Conservation (phyloP, 1,140 invertebrate species). For the Drosophila kanapiae region DNA sequence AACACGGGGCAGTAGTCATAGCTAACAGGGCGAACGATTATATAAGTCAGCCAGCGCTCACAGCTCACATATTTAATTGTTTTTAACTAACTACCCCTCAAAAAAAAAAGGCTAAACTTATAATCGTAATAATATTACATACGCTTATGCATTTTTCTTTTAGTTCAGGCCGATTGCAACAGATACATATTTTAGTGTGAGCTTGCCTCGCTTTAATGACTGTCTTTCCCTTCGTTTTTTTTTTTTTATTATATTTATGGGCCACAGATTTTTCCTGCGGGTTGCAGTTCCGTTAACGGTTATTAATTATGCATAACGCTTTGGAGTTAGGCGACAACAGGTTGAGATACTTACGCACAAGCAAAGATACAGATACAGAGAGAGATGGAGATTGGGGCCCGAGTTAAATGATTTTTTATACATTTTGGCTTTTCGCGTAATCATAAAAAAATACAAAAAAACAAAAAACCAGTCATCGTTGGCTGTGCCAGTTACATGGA, state of each 20-base stretch:
- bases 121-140: conserved; percentile 71
- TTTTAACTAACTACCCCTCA: conserved; percentile 56
- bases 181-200: conserved; percentile 29
- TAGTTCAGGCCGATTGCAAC: conserved; percentile 54
- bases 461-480: conserved; percentile 34
- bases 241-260: conserved; percentile 16
- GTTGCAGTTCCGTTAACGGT: conserved; percentile 77
- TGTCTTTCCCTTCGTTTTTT: conserved; percentile 55
- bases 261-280: conserved; percentile 56
- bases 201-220: conserved; percentile 28
- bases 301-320: conserved; percentile 74
- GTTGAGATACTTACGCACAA: conserved; percentile 15
- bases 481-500: conserved; percentile 78
- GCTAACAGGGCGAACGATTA: conserved; percentile 73
- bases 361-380: background rate
- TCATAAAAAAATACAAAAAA: conserved; percentile 59
- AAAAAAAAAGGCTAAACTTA: conserved; percentile 22
- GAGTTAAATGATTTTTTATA: conserved; percentile 48
- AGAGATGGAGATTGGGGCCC: conserved; percentile 32
- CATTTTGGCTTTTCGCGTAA: conserved; percentile 70
- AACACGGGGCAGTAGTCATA: conserved; percentile 54
- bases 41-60: conserved; percentile 54
- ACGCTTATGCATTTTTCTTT: conserved; percentile 55
- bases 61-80: conserved; percentile 75
- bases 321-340: conserved; percentile 39